Percentiles rank a stretch among this genome's conserved stretches.
These are phyloP conservation scores for Caenorhabditis sp. DNA, from an alignment of 2,888 invertebrate species.

Conservation along the genomic window DNA sequence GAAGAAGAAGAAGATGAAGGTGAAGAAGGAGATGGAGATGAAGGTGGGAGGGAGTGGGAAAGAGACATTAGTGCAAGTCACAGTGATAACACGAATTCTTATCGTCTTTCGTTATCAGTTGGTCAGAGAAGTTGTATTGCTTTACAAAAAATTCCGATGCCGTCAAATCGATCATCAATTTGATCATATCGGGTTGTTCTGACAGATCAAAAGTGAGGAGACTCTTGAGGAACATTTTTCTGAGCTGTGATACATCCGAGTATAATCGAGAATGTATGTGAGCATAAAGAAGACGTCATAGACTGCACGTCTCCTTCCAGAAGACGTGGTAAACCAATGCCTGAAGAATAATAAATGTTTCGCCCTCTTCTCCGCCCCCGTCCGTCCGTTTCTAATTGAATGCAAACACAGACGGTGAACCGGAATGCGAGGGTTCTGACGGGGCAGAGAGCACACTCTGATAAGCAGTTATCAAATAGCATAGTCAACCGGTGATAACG, in stretches of 20 bases:
- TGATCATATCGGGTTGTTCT: too few relatives aligned
- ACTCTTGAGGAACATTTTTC: too few relatives aligned
- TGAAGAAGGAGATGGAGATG: neutral
- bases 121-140: slow-evolving; percentile 20
- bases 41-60: slow-evolving; percentile 1
- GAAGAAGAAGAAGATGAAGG: neutral
- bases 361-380: neutral
- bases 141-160: slow-evolving; percentile 6
- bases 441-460: slow-evolving; percentile 33
- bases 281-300: too few relatives aligned
- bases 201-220: too few relatives aligned
- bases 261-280: too few relatives aligned
- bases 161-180: slow-evolving; percentile 13
- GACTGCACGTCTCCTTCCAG: neutral
- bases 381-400: slow-evolving; percentile 36
- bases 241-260: too few relatives aligned
- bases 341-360: slow-evolving; percentile 23
- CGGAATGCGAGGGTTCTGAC: neutral
- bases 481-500: slow-evolving; percentile 44
- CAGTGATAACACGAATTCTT: slow-evolving; percentile 3
- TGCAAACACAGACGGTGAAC: slow-evolving; percentile 29
- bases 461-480: slow-evolving; percentile 27
- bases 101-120: slow-evolving; percentile 25
- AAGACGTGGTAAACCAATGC: neutral
- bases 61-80: too few relatives aligned